Base-by-base conservation (phyloP, 2,888 invertebrate genomes). In the Allolobophora icterica region DNA sequence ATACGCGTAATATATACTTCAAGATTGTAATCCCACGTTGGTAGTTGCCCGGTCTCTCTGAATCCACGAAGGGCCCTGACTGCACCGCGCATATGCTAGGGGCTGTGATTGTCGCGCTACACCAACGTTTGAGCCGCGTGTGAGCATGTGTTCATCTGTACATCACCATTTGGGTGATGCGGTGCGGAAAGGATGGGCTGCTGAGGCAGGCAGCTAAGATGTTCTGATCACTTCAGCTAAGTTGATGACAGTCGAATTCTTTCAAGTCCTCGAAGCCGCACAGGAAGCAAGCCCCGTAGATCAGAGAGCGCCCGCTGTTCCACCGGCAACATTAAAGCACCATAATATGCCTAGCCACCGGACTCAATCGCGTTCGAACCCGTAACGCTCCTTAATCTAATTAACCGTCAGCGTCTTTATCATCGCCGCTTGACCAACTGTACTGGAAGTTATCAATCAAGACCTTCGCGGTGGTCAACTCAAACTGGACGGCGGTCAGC, bases 371-470 rank as follows among this genome's bases (percentile, higher is more conserved):
- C 45, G 45, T 5, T 19, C 45, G 15, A 45, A 45, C n/a, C 71
- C 71, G 71, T 71, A 71, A 71, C 8, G 71, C 30, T 6, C 71
- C 71, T 71, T 71, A 71, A 71, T 71, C 71, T 71, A 71, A 71
- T 71, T 71, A 71, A 71, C 71, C 71, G n/a, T 8, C 71, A n/a
- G 11, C n/a, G n/a, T 71, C 71, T n/a, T 71, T 71, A 71, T 71
- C 71, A n/a, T 71, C 13, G 71, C 71, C 71, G 71, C 71, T 71
- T n/a, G 71, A 71, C 71, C 71, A 71, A n/a, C 30, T 6, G 30
- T n/a, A 71, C 71, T 71, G 71, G 71, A 71, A 71, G 71, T 71
- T 71, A 71, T 71, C 71, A 71, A 71, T 71, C 71, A 71, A n/a
- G 71, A n/a, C 71, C 71, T 1, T 71, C 0, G 71, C 71, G 71